These are phyloP conservation scores for Panopea generosa DNA, from an alignment of 2,888 invertebrate species.

Conservation along the genomic window DNA sequence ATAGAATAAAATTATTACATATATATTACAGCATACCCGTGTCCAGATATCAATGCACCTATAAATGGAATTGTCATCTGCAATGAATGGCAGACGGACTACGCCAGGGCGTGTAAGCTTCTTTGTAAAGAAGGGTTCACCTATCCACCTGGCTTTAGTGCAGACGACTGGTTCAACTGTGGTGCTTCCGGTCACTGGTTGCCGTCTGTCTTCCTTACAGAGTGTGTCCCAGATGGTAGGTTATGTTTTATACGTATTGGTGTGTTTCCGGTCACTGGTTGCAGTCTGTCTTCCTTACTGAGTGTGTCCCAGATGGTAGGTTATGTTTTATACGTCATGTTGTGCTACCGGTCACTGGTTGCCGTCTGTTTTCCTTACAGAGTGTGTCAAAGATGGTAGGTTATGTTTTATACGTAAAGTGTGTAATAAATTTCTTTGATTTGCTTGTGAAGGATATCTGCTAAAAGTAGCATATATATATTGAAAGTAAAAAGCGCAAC, in stretches of 20 bases:
- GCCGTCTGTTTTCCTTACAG: neutral
- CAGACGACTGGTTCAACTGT: constrained; percentile 17
- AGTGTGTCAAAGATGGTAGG: neutral
- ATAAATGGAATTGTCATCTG: constrained; percentile 28
- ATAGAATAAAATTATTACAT: neutral
- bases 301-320: neutral
- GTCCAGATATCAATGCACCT: constrained; percentile 18
- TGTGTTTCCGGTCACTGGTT: constrained; percentile 15
- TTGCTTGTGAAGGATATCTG: too few relatives aligned
- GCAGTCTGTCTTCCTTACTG: neutral
- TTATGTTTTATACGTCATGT: too few relatives aligned
- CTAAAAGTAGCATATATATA: too few relatives aligned
- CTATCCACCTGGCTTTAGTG: constrained; percentile 11
- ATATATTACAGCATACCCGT: constrained; percentile 14
- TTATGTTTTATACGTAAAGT: too few relatives aligned
- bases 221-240: constrained; percentile 17
- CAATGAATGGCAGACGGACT: constrained; percentile 26
- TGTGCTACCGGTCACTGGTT: constrained; percentile 17
- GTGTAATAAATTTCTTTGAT: too few relatives aligned
- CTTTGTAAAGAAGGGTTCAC: constrained; percentile 6
- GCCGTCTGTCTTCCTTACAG: neutral
- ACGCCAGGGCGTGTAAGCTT: constrained; percentile 18
- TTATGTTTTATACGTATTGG: too few relatives aligned
- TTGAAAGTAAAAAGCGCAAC: too few relatives aligned
- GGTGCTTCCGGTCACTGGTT: constrained; percentile 39